Conservation (phyloP, 2,888 invertebrate species). For the Rugalucina vietnamica region DNA sequence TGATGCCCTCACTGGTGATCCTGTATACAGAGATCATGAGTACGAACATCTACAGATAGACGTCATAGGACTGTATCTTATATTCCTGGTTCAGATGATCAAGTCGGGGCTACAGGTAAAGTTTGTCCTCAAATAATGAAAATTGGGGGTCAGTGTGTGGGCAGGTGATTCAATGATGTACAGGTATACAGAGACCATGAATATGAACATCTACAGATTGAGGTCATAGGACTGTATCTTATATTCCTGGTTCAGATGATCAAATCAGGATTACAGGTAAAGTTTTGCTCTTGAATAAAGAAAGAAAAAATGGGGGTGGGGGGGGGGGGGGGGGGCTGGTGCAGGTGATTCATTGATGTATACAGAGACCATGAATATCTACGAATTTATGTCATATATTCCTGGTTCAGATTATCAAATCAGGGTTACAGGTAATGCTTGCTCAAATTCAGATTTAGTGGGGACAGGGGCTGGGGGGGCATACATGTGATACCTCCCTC, state of each 20-base stretch:
- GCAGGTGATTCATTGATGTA: too few species aligned
- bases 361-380: too few species aligned
- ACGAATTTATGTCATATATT: constrained; percentile 98
- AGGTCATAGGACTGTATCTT: constrained; percentile 96
- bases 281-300: too few species aligned
- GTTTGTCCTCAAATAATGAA: too few species aligned
- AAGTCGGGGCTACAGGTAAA: constrained; percentile 93
- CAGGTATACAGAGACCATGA: constrained; percentile 92
- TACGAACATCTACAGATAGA: constrained; percentile 99
- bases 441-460: too few species aligned
- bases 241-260: constrained; percentile 99
- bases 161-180: constrained; percentile 93
- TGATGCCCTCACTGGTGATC: constrained; percentile 93
- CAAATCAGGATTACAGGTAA: constrained; percentile 93
- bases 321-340: too few species aligned
- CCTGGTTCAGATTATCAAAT: constrained; percentile 98
- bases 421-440: constrained; percentile 95
- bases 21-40: constrained; percentile 91
- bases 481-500: too few species aligned
- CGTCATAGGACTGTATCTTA: constrained; percentile 95
- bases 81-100: constrained; percentile 99
- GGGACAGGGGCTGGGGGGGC: too few species aligned
- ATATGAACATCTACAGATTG: constrained; percentile 98
- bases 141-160: too few species aligned
- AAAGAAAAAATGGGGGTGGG: too few species aligned